Evolutionary conservation across 2,113 vertebrate genomes (phyloP).

Genomic region (Oreocharis arfaki): DNA sequence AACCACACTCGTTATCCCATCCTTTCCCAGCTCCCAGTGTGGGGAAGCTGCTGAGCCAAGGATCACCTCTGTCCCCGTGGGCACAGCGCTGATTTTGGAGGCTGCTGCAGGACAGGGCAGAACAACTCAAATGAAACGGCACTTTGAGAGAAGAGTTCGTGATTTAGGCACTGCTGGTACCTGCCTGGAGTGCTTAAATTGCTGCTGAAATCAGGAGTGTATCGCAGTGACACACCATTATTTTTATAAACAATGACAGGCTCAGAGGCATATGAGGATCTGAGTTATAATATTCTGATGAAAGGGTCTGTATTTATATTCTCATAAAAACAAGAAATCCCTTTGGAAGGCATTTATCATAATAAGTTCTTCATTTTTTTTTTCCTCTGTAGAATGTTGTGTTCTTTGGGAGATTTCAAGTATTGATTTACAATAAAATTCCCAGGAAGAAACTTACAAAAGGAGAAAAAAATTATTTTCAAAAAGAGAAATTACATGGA

Average conservation of each 20-base stretch:
- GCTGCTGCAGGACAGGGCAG: background rate
- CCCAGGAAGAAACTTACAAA: background rate
- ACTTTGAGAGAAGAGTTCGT: background rate
- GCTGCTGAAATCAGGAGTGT: background rate
- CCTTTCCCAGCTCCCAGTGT: background rate
- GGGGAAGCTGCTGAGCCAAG: background rate
- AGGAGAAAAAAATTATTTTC: background rate
- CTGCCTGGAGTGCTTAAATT: background rate
- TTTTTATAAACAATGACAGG: background rate
- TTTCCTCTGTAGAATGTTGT: background rate
- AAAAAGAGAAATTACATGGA: background rate
- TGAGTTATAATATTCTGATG: background rate
- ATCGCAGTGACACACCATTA: background rate
- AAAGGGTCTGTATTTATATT: background rate
- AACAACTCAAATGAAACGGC: background rate
- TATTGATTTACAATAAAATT: background rate
- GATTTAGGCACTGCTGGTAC: background rate
- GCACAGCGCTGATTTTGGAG: background rate
- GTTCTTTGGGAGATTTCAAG: background rate
- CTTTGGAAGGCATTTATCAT: background rate
- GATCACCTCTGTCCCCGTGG: background rate
- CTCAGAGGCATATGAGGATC: background rate
- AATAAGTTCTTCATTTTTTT: background rate
- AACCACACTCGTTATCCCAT: background rate
- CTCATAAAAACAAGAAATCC: background rate